A percentile compares a stretch with the other conserved stretches of the same genome.
phyloP scores from a whole-genome alignment of 2,888 invertebrate genomes.

The Liopterus haemorrhoidalis region DNA sequence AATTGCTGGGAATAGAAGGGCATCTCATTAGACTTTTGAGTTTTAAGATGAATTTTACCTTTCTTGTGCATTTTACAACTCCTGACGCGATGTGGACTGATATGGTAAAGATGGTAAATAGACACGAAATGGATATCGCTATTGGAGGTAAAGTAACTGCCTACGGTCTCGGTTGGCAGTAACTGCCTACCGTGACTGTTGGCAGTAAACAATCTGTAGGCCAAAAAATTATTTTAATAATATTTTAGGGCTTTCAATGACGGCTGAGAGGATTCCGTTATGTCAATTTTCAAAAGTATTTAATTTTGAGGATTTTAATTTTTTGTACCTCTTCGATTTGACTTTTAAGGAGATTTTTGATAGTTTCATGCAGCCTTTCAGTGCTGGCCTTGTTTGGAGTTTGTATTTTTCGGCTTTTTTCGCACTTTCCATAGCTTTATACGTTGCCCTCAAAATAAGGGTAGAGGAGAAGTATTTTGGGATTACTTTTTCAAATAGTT shows the following conservation, averaged over 20 bases:
- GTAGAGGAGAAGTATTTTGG: background rate
- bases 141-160: slow-evolving; percentile 15
- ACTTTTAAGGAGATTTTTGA: slow-evolving; percentile 19
- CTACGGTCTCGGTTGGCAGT: too few relatives aligned
- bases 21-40: slow-evolving; percentile 14
- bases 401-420: slow-evolving; percentile 10
- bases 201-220: too few relatives aligned
- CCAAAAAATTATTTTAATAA: too few relatives aligned
- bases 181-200: too few relatives aligned
- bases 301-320: slow-evolving; percentile 24
- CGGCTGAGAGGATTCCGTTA: slow-evolving; percentile 17
- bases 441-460: slow-evolving; percentile 6
- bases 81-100: slow-evolving; percentile 1
- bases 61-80: slow-evolving; percentile 5
- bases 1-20: slow-evolving; percentile 13
- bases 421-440: slow-evolving; percentile 8
- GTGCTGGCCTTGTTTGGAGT: slow-evolving; percentile 12
- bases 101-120: slow-evolving; percentile 9
- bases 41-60: slow-evolving; percentile 15
- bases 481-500: slow-evolving; percentile 8
- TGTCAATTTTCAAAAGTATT: slow-evolving; percentile 23
- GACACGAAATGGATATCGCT: slow-evolving; percentile 11
- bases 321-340: slow-evolving; percentile 22
- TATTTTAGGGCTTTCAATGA: slow-evolving; percentile 20
- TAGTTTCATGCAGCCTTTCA: slow-evolving; percentile 24